Base-by-base conservation (phyloP, 2,113 vertebrate species). In the Orthonyx spaldingii region DNA sequence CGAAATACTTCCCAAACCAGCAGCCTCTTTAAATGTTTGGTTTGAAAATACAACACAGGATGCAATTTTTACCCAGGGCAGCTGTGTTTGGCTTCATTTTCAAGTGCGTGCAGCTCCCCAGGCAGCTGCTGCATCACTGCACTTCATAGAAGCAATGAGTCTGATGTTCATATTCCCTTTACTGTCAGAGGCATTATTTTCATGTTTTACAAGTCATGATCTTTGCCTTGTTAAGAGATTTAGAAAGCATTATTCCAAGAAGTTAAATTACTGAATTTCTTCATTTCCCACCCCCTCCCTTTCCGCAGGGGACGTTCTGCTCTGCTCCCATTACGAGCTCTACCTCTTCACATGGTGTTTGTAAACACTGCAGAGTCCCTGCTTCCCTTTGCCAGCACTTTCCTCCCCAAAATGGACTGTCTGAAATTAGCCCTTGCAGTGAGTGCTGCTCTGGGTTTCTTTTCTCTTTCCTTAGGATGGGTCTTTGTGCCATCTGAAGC, bases 71-170 rank as follows among this genome's bases (percentile, higher is more conserved):
- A 89, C 66, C 57, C 86, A 27, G 22, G 75, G 61, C 84, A 95
- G 93, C 89, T 96, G 84, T 84, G 84, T 95, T 97, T 95, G 91
- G 44, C 86, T 97, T 94, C 72, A 42, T 63, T 57, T 83, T 78
- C 41, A 70, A 96, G 78, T 69, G 89, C 0, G 7, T 66, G 69
- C 55, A n/a, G 42, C 70, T 55, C 7, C 74, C 18, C 7, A 19
- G 57, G 72, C 79, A 87, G 89, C 84, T 87, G 90, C 77, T 64
- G 33, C 7, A 1, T 21, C 3, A 16, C 61, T 35, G 65, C 50
- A 2, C 32, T 63, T 80, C 28, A 2, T 13, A 39, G 69, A 65
- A 81, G 71, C 74, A 33, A 41, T 13, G n/a, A 49, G 14, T 8
- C 61, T 44, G 68, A n/a, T 50, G 13, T 39, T 89, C 47, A 1